Base-by-base conservation (phyloP, 2,888 invertebrate genomes). In the Caenorhabditis sulstoni region DNA sequence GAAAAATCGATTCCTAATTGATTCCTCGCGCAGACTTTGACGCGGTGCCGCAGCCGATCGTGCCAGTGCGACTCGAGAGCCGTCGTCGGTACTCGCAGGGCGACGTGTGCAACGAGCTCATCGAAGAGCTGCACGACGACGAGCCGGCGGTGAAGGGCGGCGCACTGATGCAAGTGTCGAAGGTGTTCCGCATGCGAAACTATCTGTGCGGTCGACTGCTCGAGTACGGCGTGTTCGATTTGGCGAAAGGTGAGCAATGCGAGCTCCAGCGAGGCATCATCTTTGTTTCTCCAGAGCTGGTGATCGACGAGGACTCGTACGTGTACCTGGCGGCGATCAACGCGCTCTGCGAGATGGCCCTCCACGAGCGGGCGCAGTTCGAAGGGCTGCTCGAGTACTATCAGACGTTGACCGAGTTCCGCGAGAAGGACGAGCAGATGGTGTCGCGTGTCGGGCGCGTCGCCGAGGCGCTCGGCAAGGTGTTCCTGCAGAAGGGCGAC, bases 291-390 rank as follows among this genome's bases (percentile, higher is more conserved):
- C 37, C 71, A 85, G 83, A 78, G 8, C 62, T 74, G 16, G 44
- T 86, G 8, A 37, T 20, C 0, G 74, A 85, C 44, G 57, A 58
- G 8, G 88, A 88, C 71, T 85, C 85, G 20, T 88, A 87, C 66
- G 85, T 88, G 7, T 88, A 68, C 61, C 70, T 88, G 58, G 68
- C 86, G 5, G 85, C 87, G 4, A 84, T 88, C 61, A 88, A 87
- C 64, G 78, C 82, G 22, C 62, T 88, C 18, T 85, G 86, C 20
- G 87, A 88, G 66, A 77, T 88, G 50, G 81, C 82, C 1, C 68
- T 55, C 52, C 82, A 67, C 64, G 75, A 86, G 41, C 53, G 70
- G 8, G 59, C 66, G 9, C 73, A 62, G 52, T 78, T 88, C 18
- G 68, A 70, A 1, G 45, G 59, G 3, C 16, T 85, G n/a, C 66